phyloP scores from a whole-genome alignment of 2,797 vertebrate genomes.

The Helarctos malayanus region DNA sequence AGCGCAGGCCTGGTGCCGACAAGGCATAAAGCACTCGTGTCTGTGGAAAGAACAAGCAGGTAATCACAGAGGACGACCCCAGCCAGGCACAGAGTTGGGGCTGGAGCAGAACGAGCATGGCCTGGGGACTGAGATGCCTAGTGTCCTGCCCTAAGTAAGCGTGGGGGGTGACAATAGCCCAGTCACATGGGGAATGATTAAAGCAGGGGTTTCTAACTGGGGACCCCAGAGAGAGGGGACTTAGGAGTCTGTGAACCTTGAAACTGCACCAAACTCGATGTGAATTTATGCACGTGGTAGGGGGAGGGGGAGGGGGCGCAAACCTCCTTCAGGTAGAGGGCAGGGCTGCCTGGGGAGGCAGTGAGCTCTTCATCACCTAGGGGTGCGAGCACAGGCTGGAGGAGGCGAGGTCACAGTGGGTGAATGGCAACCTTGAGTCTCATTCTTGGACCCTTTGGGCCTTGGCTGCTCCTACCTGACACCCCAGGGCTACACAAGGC shows the following conservation, averaged over 20 bases:
- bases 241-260: background rate
- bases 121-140: background rate
- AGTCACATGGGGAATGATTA: background rate
- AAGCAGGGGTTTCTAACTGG: background rate
- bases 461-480: background rate
- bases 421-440: background rate
- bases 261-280: background rate
- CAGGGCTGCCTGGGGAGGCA: too few relatives aligned
- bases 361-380: background rate
- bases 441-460: background rate
- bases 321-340: background rate
- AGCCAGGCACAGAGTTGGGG: background rate
- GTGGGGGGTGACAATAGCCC: background rate
- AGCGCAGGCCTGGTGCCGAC: background rate
- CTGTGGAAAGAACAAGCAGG: background rate
- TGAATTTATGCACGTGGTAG: rapidly evolving
- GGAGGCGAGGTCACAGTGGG: background rate
- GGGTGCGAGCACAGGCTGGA: background rate
- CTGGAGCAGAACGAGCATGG: background rate
- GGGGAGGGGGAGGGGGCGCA: too few relatives aligned
- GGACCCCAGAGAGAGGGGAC: background rate
- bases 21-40: background rate
- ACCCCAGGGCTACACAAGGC: background rate
- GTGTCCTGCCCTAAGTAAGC: background rate
- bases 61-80: background rate